These are phyloP conservation scores for Rhinella marina DNA, from an alignment of 2,797 vertebrate genomes.

Conservation along the genomic window DNA sequence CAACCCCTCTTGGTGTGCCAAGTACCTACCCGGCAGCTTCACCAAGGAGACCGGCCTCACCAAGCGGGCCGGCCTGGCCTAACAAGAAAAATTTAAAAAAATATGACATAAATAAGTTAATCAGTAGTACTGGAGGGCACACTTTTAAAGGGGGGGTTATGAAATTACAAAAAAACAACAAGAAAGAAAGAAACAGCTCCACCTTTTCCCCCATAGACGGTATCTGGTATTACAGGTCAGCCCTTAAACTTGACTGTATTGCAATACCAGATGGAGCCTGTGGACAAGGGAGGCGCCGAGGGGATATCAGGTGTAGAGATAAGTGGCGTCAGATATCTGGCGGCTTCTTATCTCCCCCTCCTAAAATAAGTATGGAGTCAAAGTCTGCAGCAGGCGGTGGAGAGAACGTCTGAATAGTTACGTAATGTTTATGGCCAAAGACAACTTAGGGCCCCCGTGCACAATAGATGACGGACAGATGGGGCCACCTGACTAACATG, in stretches of 20 bases:
- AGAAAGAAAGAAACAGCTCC: background rate
- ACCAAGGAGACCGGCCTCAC: slow-evolving; percentile 78
- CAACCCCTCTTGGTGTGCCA: slow-evolving; percentile 85
- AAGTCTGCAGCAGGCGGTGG: background rate
- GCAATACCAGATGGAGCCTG: background rate
- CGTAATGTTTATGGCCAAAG: background rate
- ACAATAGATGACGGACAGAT: too few species aligned
- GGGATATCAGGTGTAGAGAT: background rate
- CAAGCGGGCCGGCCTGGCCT: slow-evolving; percentile 78
- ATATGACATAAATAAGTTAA: background rate
- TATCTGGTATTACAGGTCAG: background rate
- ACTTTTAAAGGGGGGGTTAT: too few species aligned
- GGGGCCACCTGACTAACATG: too few species aligned
- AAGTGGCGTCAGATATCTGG: background rate
- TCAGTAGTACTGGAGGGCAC: too few species aligned
- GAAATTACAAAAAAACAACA: too few species aligned
- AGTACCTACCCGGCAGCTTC: slow-evolving; percentile 76
- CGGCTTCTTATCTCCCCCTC: background rate
- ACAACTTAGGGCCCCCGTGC: too few species aligned
- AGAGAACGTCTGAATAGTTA: background rate
- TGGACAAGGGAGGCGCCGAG: background rate
- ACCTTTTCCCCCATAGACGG: background rate
- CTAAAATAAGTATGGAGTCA: background rate
- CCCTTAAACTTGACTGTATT: background rate
- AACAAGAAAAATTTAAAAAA: slow-evolving; percentile 43